Base-by-base conservation (phyloP, 2,888 invertebrate species). In the Copidosoma aretas region DNA sequence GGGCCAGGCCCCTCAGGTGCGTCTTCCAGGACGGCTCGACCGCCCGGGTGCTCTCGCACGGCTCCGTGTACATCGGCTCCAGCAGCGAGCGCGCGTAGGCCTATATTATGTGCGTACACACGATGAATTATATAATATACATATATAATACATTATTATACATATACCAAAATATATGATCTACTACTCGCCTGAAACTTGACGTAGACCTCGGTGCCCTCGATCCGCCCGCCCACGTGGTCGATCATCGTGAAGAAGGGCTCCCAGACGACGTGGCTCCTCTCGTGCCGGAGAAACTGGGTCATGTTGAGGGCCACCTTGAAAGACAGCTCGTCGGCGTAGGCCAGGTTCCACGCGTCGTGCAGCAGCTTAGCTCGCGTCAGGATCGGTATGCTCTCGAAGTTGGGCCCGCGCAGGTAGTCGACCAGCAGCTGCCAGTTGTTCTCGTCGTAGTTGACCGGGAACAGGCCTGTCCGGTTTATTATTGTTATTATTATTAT, bases 221-320 rank as follows among this genome's bases (percentile, higher is more conserved):
- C 89, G 75, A 93, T 90, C 74, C 91, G 91, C 70, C 90, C 86
- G 41, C 92, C 91, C 64, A 93, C 88, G 76, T 93, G 93, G 80
- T 93, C 93, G 58, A 93, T 90, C 86, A 93, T 91, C 1, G 92
- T 92, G 77, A 93, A 93, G 12, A 93, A 89, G 0, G 93, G 92
- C 79, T 92, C 91, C 93, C 93, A 94, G 0, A 93, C 93, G 0
- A 92, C 83, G 74, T 91, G 91, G 72, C 91, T 88, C 39, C 90
- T 87, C 81, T 93, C 93, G 58, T 89, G 85, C 77, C 88, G 89
- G 79, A 93, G 84, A 77, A 93, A 92, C 49, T 91, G 82, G 0
- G 93, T 93, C 91, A 93, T 91, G 76, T 93, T 90, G 24, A 94
- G 86, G 0, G 93, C 93, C 0, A 90, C 89, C 0, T 88, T 89